Percentiles rank a stretch among this genome's conserved stretches.
Conservation (phyloP, 2,113 vertebrate genomes). For the Chrysemys picta region DNA sequence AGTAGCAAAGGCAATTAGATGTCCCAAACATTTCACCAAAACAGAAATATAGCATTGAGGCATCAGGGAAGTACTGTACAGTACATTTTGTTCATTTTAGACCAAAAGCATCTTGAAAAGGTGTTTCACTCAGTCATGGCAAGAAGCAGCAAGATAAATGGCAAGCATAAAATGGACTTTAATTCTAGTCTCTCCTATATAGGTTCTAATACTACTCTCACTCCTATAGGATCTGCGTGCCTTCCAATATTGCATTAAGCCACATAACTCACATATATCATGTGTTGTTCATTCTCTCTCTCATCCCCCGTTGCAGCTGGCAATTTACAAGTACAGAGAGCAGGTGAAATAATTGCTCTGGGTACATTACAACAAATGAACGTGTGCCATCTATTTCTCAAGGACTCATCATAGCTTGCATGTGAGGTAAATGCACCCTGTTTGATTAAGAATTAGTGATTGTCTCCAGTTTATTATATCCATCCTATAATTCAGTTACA, state of each 20-base stretch:
- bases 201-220: neutral
- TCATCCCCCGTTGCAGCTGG: slow-evolving; percentile 64
- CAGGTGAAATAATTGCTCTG: slow-evolving; percentile 85
- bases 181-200: neutral
- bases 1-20: neutral
- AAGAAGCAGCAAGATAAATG: slow-evolving; percentile 35
- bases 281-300: neutral
- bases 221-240: rapidly evolving
- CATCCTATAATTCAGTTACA: slow-evolving; percentile 85
- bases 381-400: slow-evolving; percentile 81
- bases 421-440: slow-evolving; percentile 76
- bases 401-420: slow-evolving; percentile 76
- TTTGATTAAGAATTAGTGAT: slow-evolving; percentile 82
- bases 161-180: slow-evolving; percentile 40
- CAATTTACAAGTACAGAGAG: slow-evolving; percentile 77
- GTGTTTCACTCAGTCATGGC: slow-evolving; percentile 12
- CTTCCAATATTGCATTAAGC: neutral
- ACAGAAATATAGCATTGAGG: neutral
- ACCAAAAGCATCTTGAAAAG: slow-evolving; percentile 39
- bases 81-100: neutral
- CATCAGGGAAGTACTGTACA: neutral
- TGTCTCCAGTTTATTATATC: slow-evolving; percentile 85
- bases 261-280: neutral
- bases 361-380: slow-evolving; percentile 82
- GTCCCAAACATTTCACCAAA: neutral